Percentiles rank a stretch among this genome's conserved stretches.
These are phyloP conservation scores for Andrena hattorfiana DNA, from an alignment of 2,888 invertebrate genomes.

Conservation along the genomic window DNA sequence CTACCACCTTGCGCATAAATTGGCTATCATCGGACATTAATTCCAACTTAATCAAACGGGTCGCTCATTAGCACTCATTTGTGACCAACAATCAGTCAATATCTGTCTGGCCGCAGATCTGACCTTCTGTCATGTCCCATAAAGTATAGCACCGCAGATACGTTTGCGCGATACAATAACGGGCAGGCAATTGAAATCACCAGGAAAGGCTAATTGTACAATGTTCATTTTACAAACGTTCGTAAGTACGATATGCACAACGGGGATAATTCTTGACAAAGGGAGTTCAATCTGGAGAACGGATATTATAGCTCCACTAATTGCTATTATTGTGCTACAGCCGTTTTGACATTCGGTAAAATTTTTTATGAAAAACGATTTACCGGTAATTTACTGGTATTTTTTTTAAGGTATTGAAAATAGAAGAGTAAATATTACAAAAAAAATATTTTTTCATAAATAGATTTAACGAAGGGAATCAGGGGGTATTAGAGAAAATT, in stretches of 20 bases:
- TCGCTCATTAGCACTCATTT: slow-evolving; percentile 43
- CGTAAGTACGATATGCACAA: not conserved
- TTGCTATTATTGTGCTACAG: too few species aligned
- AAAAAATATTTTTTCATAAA: too few species aligned
- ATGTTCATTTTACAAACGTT: slow-evolving; percentile 4
- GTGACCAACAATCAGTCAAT: slow-evolving; percentile 24
- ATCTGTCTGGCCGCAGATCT: slow-evolving; percentile 20
- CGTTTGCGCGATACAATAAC: slow-evolving; percentile 25
- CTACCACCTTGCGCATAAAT: slow-evolving; percentile 8
- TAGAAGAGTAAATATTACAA: too few species aligned
- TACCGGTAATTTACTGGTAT: too few species aligned
- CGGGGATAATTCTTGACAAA: too few species aligned
- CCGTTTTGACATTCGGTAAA: too few species aligned
- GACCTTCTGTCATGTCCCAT: not conserved
- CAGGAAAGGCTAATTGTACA: slow-evolving; percentile 21
- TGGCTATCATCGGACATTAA: slow-evolving; percentile 32
- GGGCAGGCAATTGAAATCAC: slow-evolving; percentile 34
- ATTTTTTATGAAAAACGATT: too few species aligned
- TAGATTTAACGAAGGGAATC: too few species aligned
- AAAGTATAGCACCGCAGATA: slow-evolving; percentile 10
- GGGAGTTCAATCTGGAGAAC: too few species aligned
- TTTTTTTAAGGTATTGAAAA: too few species aligned
- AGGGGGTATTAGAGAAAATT: too few species aligned
- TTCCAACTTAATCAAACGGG: slow-evolving; percentile 39
- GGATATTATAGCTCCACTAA: too few species aligned